A percentile compares a stretch with the other conserved stretches of the same genome.
Evolutionary conservation across 2,888 invertebrate species (phyloP).

Genomic region (Chrysodeixis includens): DNA sequence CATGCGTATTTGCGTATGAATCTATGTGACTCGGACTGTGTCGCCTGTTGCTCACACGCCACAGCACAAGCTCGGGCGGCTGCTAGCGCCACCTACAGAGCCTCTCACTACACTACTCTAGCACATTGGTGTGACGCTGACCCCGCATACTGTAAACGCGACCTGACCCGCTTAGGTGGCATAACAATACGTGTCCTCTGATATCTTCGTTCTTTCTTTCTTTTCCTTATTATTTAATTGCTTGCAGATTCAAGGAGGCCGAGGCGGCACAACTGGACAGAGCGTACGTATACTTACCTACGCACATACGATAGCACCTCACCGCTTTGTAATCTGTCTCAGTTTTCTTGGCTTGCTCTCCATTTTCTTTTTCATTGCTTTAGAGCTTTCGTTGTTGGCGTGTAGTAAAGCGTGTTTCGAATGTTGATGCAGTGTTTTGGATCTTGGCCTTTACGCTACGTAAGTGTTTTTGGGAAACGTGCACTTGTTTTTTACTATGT

Average conservation of each 20-base stretch:
- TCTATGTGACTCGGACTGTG: constrained; percentile 66
- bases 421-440: constrained; percentile 28
- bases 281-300: constrained; percentile 93
- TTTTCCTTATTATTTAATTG: constrained; percentile 88
- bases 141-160: constrained; percentile 69
- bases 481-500: constrained; percentile 2
- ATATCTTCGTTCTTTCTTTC: constrained; percentile 81
- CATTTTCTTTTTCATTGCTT: constrained; percentile 64
- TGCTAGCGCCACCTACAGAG: constrained; percentile 73
- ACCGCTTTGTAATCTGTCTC: constrained; percentile 75
- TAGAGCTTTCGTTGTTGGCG: constrained; percentile 52
- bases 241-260: constrained; percentile 96
- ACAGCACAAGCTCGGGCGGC: constrained; percentile 40
- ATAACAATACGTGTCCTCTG: constrained; percentile 72
- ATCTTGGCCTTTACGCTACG: constrained; percentile 11
- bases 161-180: constrained; percentile 77
- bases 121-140: constrained; percentile 81
- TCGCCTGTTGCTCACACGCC: constrained; percentile 66
- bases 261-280: constrained; percentile 94
- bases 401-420: constrained; percentile 43
- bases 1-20: constrained; percentile 69
- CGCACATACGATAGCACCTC: constrained; percentile 75
- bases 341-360: constrained; percentile 71
- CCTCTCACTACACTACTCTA: constrained; percentile 76
- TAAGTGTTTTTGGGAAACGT: constrained; percentile 6